These are phyloP conservation scores for Aricia artaxerxes DNA, from an alignment of 2,888 invertebrate genomes.

Conservation along the genomic window DNA sequence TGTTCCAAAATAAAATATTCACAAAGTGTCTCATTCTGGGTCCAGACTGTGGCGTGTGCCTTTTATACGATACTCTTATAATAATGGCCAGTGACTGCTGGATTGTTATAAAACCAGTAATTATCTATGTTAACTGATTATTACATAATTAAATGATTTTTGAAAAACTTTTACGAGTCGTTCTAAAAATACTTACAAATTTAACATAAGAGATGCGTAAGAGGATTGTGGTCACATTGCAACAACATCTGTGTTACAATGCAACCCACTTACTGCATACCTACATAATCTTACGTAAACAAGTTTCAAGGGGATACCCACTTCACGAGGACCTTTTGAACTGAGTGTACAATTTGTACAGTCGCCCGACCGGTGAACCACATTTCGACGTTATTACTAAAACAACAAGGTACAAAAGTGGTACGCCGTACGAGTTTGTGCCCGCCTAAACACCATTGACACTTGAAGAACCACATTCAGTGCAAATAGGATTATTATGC, in stretches of 20 bases:
- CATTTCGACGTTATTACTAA: slow-evolving; percentile 2
- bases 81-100: no score
- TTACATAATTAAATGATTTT: no score
- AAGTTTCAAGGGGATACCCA: neutral
- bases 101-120: no score
- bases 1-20: neutral
- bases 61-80: no score
- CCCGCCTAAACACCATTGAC: neutral
- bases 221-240: neutral
- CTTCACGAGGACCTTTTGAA: neutral
- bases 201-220: no score
- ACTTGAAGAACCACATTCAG: neutral
- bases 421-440: neutral
- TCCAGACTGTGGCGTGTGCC: no score
- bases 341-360: neutral
- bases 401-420: neutral
- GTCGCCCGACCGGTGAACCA: neutral
- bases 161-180: no score
- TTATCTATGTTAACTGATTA: no score
- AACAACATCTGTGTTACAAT: neutral
- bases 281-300: neutral
- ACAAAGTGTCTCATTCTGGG: no score
- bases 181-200: no score
- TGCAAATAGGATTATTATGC: neutral
- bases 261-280: neutral